Evolutionary conservation across 1,140 invertebrate genomes (phyloP).

Genomic region (Aculops lycopersici): DNA sequence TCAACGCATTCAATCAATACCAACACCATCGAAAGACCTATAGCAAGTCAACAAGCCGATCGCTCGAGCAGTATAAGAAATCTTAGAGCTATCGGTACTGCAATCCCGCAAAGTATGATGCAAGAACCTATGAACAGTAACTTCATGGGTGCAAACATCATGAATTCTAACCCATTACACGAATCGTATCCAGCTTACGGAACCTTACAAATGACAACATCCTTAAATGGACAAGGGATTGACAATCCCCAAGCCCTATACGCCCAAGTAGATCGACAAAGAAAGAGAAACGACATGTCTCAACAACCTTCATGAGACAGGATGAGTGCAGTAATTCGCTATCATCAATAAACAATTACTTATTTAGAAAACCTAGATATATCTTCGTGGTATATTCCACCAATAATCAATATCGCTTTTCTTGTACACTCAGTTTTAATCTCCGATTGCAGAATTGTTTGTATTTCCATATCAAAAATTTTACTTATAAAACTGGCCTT

Average conservation of each 20-base stretch:
- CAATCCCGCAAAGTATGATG: background rate
- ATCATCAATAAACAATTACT: background rate
- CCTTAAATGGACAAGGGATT: background rate
- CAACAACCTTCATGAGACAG: background rate
- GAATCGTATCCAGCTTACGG: background rate
- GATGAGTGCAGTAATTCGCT: background rate
- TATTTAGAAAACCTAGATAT: background rate
- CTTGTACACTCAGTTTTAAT: background rate
- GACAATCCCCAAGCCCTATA: constrained; percentile 26
- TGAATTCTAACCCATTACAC: background rate
- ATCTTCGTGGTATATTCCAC: background rate
- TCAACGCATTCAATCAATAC: background rate
- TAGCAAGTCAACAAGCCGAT: background rate
- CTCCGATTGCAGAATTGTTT: background rate
- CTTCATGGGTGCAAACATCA: background rate
- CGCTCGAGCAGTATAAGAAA: constrained; percentile 4
- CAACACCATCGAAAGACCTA: background rate
- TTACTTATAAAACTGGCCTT: background rate
- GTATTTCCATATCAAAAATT: background rate
- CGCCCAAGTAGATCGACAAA: constrained; percentile 43
- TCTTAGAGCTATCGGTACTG: constrained; percentile 8
- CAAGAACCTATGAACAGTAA: background rate
- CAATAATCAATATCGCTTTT: background rate
- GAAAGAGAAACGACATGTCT: constrained; percentile 22
- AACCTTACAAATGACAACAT: background rate